Percentiles rank a stretch among this genome's conserved stretches.
Evolutionary conservation across 2,797 vertebrate species (phyloP).

Genomic region (Crypturellus tataupa): DNA sequence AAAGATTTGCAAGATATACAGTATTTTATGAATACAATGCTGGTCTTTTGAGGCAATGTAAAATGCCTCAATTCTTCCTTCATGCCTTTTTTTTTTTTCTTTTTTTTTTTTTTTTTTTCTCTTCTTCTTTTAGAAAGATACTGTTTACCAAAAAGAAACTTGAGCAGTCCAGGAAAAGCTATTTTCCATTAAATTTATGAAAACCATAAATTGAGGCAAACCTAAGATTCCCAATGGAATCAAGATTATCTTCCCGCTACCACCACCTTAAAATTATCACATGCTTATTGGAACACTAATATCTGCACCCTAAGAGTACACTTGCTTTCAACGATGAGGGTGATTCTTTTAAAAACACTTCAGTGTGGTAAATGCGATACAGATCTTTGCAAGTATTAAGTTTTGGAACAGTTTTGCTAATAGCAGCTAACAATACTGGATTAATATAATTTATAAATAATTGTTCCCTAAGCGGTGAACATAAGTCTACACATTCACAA

Average conservation of each 20-base stretch:
- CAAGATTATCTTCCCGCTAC: slow-evolving; percentile 88
- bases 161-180: slow-evolving; percentile 86
- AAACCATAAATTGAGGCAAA: slow-evolving; percentile 85
- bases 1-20: slow-evolving; percentile 84
- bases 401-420: slow-evolving; percentile 81
- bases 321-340: slow-evolving; percentile 82
- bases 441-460: slow-evolving; percentile 85
- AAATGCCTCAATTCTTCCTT: slow-evolving; percentile 81
- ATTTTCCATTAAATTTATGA: slow-evolving; percentile 88
- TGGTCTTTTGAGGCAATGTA: slow-evolving; percentile 83
- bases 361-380: slow-evolving; percentile 82
- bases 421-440: slow-evolving; percentile 84
- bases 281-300: slow-evolving; percentile 83
- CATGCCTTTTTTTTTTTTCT: slow-evolving; percentile 71
- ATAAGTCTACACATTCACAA: slow-evolving; percentile 81
- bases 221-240: slow-evolving; percentile 89
- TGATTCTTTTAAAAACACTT: slow-evolving; percentile 78
- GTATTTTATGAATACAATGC: slow-evolving; percentile 86
- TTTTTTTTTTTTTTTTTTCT: slow-evolving; percentile 41
- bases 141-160: slow-evolving; percentile 86
- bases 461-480: slow-evolving; percentile 84
- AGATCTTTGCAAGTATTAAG: slow-evolving; percentile 76
- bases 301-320: slow-evolving; percentile 80
- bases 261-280: slow-evolving; percentile 84
- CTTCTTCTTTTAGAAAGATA: slow-evolving; percentile 81